Base-by-base conservation (phyloP, 2,113 vertebrate species). In the Psilopsiagon aymara region DNA sequence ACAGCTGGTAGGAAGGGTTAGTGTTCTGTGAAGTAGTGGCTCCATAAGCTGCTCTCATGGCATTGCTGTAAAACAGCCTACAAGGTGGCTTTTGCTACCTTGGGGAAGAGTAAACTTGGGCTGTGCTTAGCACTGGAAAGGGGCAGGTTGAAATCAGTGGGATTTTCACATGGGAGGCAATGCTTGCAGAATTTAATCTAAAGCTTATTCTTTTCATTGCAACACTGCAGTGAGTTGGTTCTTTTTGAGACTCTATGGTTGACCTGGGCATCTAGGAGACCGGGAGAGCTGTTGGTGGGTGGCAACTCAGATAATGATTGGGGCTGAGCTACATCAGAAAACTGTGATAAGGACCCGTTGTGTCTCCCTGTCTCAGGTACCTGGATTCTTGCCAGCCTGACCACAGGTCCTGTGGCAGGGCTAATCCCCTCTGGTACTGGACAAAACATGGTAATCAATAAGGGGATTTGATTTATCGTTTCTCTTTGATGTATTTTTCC, bases 1-100 rank as follows among this genome's bases (percentile, higher is more conserved):
- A 2, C 44, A 37, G 62, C 69, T n/a, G 15, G 20, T 6, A 24
- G 44, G 51, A 74, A 66, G 33, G 35, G 27, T 20, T 69, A 37
- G 49, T 33, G 53, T 19, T 23, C 69, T 62, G 27, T 19, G n/a
- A 79, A 66, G 47, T 21, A 47, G 51, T 2, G 10, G 17, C 47
- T 81, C 60, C 12, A 4, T 12, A n/a, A 70, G 39, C 28, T 63
- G n/a, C 55, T 47, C 27, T 6, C 51, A 6, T 4, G 47, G 44
- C n/a, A 1, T 10, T 33, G 29, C 44, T 28, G n/a, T 41, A 59
- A 57, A 1, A 41, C 15, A 11, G 31, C 4, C 43, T 41, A 7
- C 33, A 39, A 3, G 0, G 0, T 35, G 53, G 24, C 53, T 64
- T 73, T 64, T 7, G 35, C 33, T 35, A 7, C 25, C 37, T 5